Percentiles rank a stretch among this genome's conserved stretches.
Conservation (phyloP, 2,888 invertebrate genomes). For the Patella depressa region DNA sequence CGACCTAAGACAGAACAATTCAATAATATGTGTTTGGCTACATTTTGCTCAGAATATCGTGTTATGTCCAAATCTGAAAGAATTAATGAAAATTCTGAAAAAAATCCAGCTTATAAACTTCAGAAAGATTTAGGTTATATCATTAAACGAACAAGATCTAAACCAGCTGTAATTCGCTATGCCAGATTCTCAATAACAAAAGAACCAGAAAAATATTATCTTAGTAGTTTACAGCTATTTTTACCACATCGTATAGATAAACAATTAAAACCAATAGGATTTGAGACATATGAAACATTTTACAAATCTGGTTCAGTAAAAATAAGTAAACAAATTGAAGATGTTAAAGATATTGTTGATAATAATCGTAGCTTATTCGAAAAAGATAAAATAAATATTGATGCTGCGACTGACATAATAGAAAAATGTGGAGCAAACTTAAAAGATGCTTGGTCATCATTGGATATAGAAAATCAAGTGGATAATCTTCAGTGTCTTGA, state of each 20-base stretch:
- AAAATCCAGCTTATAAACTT: constrained; percentile 14
- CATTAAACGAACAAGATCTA: neutral
- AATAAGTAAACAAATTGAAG: neutral
- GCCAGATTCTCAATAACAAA: neutral
- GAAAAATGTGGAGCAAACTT: neutral
- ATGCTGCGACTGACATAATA: neutral
- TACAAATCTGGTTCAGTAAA: constrained; percentile 2
- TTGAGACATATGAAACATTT: neutral
- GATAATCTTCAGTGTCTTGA: neutral
- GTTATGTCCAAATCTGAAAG: constrained; percentile 14
- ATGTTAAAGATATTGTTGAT: constrained; percentile 5
- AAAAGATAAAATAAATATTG: neutral
- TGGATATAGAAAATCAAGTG: constrained; percentile 3
- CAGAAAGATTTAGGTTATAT: constrained; percentile 11
- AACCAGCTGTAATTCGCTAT: constrained; percentile 6
- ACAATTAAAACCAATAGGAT: constrained; percentile 9
- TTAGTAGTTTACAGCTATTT: constrained; percentile 13
- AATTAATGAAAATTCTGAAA: constrained; percentile 8
- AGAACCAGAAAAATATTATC: constrained; percentile 15
- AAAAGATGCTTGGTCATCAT: constrained; percentile 15
- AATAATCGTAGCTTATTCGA: neutral
- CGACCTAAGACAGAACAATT: neutral
- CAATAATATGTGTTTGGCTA: constrained; percentile 16
- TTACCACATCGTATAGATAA: constrained; percentile 2
- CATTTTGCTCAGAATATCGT: constrained; percentile 22